Base-by-base conservation (phyloP, 2,113 vertebrate genomes). In the Plecotus auritus region DNA sequence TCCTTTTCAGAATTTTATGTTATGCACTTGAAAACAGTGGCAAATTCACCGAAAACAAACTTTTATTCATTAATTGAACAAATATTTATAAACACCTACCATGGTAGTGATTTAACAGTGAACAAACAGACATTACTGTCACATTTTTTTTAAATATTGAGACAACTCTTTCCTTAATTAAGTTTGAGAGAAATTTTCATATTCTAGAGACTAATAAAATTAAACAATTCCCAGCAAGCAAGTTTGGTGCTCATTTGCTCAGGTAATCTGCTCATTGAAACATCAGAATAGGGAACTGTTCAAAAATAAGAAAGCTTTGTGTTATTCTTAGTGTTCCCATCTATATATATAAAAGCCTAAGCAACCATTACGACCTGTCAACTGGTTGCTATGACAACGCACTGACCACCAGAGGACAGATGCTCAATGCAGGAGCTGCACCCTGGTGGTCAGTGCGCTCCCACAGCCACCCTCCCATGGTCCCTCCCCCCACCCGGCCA, bases 221-320 rank as follows among this genome's bases (percentile, higher is more conserved):
- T 88, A 91, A 56, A 74, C 28, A 78, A 61, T 61, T 80, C 90
- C 64, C 89, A 88, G 85, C 66, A 91, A 92, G 40, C 16, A 88
- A 93, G 26, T 45, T 14, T 78, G 70, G 23, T 20, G 56, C 20
- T 51, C 49, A 81, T 45, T 66, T 90, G n/a, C 37, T 95, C 83
- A 67, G 17, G 66, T 93, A 89, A 87, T 37, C 35, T 95, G 10
- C 47, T 95, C 37, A 81, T 0, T 90, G 11, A 93, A 93, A 45
- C 14, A 85, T 85, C 6, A 89, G 23, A 93, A 87, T 23, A 89
- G 64, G 56, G 6, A 17, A 90, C 2, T 90, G 28, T 84, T 26
- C 30, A 90, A 91, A 85, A 90, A 64, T 37, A 28, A 86, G 12
- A 17, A 82, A 74, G 40, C 84, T 56, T 78, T 47, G n/a, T 45